Evolutionary conservation across 37 sponge, comb jelly and placozoan genomes (phyloP), one percentile per base, ranked within the genome.

Genomic region (Amphimedon queenslandica): DNA sequence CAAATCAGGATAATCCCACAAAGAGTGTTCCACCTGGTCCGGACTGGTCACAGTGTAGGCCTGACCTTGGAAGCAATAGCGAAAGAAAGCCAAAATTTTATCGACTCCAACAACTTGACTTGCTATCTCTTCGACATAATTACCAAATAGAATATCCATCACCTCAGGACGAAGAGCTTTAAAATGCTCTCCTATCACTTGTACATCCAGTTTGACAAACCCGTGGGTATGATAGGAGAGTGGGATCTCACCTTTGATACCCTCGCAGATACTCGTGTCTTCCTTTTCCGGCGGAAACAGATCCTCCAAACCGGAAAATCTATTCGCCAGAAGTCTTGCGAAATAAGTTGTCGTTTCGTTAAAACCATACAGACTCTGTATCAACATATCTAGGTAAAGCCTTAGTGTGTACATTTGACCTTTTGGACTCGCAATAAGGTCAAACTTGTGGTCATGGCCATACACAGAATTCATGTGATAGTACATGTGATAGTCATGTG

Each of bases 111-210:
- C 88, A 55, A 94, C 92, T 70, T 90, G 88, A 38, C 88, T 89
- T 40, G 88, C 70, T 0, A 94, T 91, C 82, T 94, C 95, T 72
- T 94, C 95, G 33, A 94, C 92, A 70, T 94, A 94, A 68, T 94
- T 85, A 30, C 30, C 10, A 36, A 94, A 90, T 43, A 94, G 61
- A 23, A 94, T 81, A 78, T 94, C 95, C 42, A 73, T 87, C 58
- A 80, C 92, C 20, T 66, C 88, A 1, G 80, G 82, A 10, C 16
- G 33, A 0, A 94, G 88, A 8, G 77, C 72, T 29, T 71, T 41
- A 51, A 94, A 94, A 40, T 94, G 95, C 29, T 32, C 37, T 11
- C 81, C 77, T 0, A 94, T 55, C 27, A 94, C 58, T 18, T 25
- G 37, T 70, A 82, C 77, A 74, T 94, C 95, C 34, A 94, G 82